Base-by-base conservation (phyloP, 2,113 vertebrate species). In the Potamarius usumacintae region DNA sequence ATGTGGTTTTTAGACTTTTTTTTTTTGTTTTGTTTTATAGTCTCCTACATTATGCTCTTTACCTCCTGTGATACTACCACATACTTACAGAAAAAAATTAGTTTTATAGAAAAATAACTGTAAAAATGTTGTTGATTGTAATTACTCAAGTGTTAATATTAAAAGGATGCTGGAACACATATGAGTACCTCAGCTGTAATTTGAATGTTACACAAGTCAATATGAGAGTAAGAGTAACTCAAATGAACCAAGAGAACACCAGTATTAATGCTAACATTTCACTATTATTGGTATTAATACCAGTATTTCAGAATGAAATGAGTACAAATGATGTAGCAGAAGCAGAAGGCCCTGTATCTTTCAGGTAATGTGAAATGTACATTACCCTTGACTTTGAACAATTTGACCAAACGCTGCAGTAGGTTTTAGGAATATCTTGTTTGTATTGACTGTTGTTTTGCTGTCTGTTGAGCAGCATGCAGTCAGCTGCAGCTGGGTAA, bases 381-480 rank as follows among this genome's bases (percentile, higher is more conserved):
- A 42, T 86, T 48, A 30, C 53, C 27, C 30, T 86, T 65, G 76
- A 55, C 58, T 69, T n/a, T 72, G 4, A 30, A 58, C 34, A 18
- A 15, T 57, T 30, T 74, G 48, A 63, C 48, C 20, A 55, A 69
- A 78, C 52, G 55, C n/a, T 79, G 17, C 27, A 77, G 72, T 57
- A 79, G 72, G 30, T 42, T 79, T 78, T 84, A n/a, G 60, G 50
- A 88, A 27, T 53, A 63, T 58, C 20, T 34, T 27, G 27, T 88
- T 34, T 27, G 27, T 88, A 83, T 79, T 78, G 62, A 83, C 86
- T 87, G 60, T 65, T 78, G 50, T 83, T 87, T 76, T 63, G 63
- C 52, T 86, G 69, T 87, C 22, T 84, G 74, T 57, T 84, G 78
- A 87, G 85, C 58, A 85, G 83, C 77, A 78, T 74, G 55, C 27